Conservation (phyloP, 2,888 invertebrate genomes). For the Mongoloraphidia duomilia region DNA sequence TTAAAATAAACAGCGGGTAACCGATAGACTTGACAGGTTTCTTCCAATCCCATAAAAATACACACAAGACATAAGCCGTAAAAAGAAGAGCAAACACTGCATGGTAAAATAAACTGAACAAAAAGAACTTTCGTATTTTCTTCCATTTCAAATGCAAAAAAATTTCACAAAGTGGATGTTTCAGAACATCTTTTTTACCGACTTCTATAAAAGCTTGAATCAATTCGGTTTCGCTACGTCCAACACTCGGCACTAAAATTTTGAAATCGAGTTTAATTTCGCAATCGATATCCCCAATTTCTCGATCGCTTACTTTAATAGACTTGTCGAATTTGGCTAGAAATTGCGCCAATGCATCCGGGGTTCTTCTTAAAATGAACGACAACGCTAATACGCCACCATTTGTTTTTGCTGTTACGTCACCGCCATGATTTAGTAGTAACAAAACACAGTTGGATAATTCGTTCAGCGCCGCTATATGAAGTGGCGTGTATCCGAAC, state of each 20-base stretch:
- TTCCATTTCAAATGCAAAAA: conserved; percentile 75
- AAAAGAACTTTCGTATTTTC: conserved; percentile 65
- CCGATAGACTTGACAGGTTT: conserved; percentile 25
- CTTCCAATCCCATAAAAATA: conserved; percentile 36
- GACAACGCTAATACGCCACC: conserved; percentile 68
- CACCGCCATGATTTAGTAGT: conserved; percentile 63
- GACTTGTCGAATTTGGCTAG: conserved; percentile 57
- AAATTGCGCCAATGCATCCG: conserved; percentile 62
- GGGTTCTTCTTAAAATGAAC: conserved; percentile 71
- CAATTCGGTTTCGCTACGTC: conserved; percentile 54
- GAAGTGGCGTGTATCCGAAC: conserved; percentile 73
- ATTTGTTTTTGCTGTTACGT: conserved; percentile 65
- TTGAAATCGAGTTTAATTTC: conserved; percentile 57
- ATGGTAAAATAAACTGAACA: conserved; percentile 64
- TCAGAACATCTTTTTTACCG: conserved; percentile 61
- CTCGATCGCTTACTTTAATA: conserved; percentile 67
- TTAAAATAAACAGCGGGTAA: conserved; percentile 48
- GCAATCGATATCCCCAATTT: conserved; percentile 74
- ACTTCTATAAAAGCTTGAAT: conserved; percentile 62
- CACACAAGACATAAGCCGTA: conserved; percentile 54
- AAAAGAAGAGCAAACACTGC: conserved; percentile 60
- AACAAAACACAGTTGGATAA: conserved; percentile 61
- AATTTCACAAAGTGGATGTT: conserved; percentile 74
- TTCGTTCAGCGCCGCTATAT: conserved; percentile 72
- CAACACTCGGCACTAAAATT: conserved; percentile 43